Percentiles rank a stretch among this genome's conserved stretches.
phyloP scores from a whole-genome alignment of 2,797 vertebrate species.

The Thunnus albacares region DNA sequence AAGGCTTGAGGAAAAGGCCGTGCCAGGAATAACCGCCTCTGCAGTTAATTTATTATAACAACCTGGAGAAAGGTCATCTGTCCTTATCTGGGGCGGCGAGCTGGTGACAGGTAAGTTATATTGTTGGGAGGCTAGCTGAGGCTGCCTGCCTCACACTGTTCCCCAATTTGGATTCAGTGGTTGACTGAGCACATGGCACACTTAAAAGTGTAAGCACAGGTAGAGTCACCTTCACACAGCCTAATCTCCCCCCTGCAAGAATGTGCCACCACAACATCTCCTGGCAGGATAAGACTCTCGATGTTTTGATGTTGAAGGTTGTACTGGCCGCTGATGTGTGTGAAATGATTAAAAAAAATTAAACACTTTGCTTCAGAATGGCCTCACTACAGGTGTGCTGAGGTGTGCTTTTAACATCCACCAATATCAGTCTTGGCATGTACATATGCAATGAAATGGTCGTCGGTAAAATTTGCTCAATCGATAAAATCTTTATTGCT shows the following conservation, averaged over 20 bases:
- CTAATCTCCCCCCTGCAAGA: slow-evolving; percentile 67
- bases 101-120: slow-evolving; percentile 82
- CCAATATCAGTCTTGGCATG: slow-evolving; percentile 6
- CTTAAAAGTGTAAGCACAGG: slow-evolving; percentile 74
- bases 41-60: slow-evolving; percentile 81
- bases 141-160: slow-evolving; percentile 48
- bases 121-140: slow-evolving; percentile 61
- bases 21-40: slow-evolving; percentile 72
- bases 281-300: slow-evolving; percentile 42
- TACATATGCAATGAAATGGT: slow-evolving; percentile 8
- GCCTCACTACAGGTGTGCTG: not conserved
- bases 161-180: slow-evolving; percentile 73
- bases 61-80: slow-evolving; percentile 84
- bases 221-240: slow-evolving; percentile 83
- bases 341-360: slow-evolving; percentile 13
- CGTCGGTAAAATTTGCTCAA: slow-evolving; percentile 42
- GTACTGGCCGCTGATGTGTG: slow-evolving; percentile 3
- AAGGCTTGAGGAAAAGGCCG: slow-evolving; percentile 62
- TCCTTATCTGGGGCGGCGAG: slow-evolving; percentile 79
- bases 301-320: slow-evolving; percentile 57
- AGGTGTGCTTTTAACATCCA: slow-evolving; percentile 9
- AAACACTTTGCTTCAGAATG: slow-evolving; percentile 1
- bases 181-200: slow-evolving; percentile 75
- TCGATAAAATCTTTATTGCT: slow-evolving; percentile 42
- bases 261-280: slow-evolving; percentile 27